Evolutionary conservation across 2,888 invertebrate genomes (phyloP).

Genomic region (Ophion ellenae): DNA sequence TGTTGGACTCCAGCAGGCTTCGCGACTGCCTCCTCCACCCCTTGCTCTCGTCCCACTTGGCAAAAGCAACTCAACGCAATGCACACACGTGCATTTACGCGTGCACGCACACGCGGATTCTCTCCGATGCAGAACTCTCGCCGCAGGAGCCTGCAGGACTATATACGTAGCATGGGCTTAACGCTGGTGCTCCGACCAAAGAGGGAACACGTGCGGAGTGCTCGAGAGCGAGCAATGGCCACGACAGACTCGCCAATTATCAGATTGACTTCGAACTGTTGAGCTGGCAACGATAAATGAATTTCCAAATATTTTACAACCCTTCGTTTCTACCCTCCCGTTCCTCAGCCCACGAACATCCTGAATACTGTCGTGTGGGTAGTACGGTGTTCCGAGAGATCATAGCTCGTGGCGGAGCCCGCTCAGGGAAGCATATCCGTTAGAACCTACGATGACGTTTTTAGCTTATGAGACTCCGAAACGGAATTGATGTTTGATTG

Average conservation of each 20-base stretch:
- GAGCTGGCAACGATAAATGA: slow-evolving; percentile 70
- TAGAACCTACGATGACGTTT: neutral
- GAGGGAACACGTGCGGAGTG: slow-evolving; percentile 17
- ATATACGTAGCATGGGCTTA: neutral
- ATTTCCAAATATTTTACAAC: slow-evolving; percentile 71
- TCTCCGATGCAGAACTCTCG: slow-evolving; percentile 37
- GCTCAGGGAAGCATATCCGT: neutral
- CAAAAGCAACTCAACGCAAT: slow-evolving; percentile 42
- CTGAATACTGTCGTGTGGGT: neutral
- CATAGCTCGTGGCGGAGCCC: neutral
- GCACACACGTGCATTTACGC: slow-evolving; percentile 25
- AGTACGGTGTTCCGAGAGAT: neutral
- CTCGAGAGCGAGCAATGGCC: slow-evolving; percentile 51
- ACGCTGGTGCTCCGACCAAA: neutral
- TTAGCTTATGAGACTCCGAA: neutral
- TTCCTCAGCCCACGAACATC: neutral
- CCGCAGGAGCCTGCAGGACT: slow-evolving; percentile 30
- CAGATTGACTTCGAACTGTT: slow-evolving; percentile 72
- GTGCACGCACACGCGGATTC: neutral
- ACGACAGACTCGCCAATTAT: slow-evolving; percentile 74
- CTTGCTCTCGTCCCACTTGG: slow-evolving; percentile 41
- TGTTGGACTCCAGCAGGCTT: slow-evolving; percentile 30
- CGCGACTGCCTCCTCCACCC: slow-evolving; percentile 11
- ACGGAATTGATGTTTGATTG: too few relatives aligned
- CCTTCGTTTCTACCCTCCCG: neutral